Evolutionary conservation across 2,113 vertebrate genomes (phyloP).

Genomic region (Oceanodroma tethys): DNA sequence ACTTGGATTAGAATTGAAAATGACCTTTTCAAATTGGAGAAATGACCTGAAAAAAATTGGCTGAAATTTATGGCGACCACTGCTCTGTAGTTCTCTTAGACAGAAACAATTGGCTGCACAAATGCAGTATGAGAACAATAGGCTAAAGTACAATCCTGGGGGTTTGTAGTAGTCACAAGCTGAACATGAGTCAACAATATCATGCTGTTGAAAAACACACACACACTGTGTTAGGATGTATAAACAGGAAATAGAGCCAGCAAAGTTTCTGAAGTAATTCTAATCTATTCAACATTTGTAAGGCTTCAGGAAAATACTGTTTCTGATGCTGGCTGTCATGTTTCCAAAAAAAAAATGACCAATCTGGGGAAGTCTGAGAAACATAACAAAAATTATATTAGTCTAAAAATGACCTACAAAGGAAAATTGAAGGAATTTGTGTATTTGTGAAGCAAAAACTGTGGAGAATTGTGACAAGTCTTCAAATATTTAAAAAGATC

Average conservation of each 20-base stretch:
- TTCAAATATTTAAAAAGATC: background rate
- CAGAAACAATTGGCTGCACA: background rate
- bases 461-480: background rate
- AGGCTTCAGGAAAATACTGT: background rate
- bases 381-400: background rate
- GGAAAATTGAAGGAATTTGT: background rate
- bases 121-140: background rate
- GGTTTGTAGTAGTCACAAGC: conserved; percentile 40
- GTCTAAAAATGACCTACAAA: background rate
- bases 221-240: background rate
- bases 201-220: conserved; percentile 4
- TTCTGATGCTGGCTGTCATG: background rate
- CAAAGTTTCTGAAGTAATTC: background rate
- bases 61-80: background rate
- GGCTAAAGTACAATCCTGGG: background rate
- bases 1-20: background rate
- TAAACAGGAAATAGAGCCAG: conserved; percentile 11
- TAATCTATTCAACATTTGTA: background rate
- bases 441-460: background rate
- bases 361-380: background rate
- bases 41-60: background rate
- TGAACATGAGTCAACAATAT: conserved; percentile 41
- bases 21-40: background rate
- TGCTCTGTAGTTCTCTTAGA: background rate
- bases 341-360: background rate